Conservation (phyloP, 1,140 invertebrate genomes). For the Hylyphantes graminicola region DNA sequence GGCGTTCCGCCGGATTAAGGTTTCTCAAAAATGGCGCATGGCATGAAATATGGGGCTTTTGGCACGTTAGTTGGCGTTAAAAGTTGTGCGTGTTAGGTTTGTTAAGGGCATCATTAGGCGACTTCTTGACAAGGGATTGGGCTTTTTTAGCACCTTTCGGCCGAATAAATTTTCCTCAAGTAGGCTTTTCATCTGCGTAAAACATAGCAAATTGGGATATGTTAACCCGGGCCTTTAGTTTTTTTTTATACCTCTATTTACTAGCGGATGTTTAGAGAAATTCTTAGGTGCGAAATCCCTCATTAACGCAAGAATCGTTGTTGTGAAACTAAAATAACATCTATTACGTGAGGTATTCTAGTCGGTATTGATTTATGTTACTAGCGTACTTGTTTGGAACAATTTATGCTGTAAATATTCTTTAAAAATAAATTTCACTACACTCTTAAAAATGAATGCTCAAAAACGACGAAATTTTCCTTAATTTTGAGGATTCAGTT, state of each 20-base stretch:
- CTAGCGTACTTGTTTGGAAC: too few relatives aligned
- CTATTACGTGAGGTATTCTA: too few relatives aligned
- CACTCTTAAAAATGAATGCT: too few relatives aligned
- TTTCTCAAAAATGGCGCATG: slow-evolving; percentile 15
- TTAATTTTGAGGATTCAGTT: too few relatives aligned
- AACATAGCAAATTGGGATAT: not conserved
- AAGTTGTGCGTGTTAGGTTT: slow-evolving; percentile 17
- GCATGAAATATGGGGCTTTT: slow-evolving; percentile 51
- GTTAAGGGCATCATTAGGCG: slow-evolving; percentile 30
- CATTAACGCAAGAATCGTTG: too few relatives aligned
- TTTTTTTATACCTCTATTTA: not conserved
- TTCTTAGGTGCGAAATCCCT: too few relatives aligned
- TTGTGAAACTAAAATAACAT: too few relatives aligned
- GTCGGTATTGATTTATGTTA: too few relatives aligned
- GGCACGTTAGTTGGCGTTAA: slow-evolving; percentile 16
- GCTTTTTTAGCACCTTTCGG: not conserved
- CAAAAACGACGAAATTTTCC: too few relatives aligned
- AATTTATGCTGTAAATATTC: too few relatives aligned
- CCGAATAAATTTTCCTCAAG: slow-evolving; percentile 36
- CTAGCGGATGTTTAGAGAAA: too few relatives aligned
- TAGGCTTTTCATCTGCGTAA: not conserved
- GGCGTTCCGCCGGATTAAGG: slow-evolving; percentile 40
- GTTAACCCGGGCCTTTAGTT: not conserved
- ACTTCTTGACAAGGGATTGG: slow-evolving; percentile 11
- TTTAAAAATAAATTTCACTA: too few relatives aligned